Conservation (phyloP, 2,888 invertebrate genomes). For the Nymphalis urticae region DNA sequence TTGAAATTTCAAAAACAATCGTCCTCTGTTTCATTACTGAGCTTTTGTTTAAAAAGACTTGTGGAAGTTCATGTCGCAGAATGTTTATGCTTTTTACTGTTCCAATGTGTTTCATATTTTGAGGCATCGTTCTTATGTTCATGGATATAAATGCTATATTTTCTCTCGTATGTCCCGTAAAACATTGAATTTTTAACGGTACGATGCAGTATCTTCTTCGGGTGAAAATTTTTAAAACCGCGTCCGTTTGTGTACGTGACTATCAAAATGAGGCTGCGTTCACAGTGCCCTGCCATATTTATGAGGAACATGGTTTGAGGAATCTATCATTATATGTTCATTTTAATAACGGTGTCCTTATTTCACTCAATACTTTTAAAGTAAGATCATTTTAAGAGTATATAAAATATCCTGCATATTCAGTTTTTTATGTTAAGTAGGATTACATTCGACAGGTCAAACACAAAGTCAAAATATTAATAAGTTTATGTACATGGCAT, state of each 20-base stretch:
- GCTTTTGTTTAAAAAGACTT: constrained; percentile 7
- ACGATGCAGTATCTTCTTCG: constrained; percentile 40
- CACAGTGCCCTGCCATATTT: constrained; percentile 38
- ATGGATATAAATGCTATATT: constrained; percentile 1
- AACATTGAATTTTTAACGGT: constrained; percentile 66
- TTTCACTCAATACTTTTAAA: not conserved
- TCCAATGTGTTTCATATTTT: constrained; percentile 1
- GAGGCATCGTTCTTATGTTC: constrained; percentile 6
- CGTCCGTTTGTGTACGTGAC: constrained; percentile 54
- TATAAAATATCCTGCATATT: not conserved
- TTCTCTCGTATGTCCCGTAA: not conserved
- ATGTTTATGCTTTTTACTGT: constrained; percentile 19
- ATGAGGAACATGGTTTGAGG: constrained; percentile 33
- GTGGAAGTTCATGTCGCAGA: constrained; percentile 15
- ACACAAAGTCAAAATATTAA: no score
- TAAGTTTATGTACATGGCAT: not conserved
- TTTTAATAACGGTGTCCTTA: not conserved
- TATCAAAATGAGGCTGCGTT: constrained; percentile 32
- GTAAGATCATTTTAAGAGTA: no score
- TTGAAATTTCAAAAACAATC: constrained; percentile 1
- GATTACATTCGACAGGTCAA: no score
- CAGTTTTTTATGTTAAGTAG: not conserved
- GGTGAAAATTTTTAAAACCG: constrained; percentile 57
- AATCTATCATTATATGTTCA: constrained; percentile 14
- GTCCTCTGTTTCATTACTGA: not conserved